Evolutionary conservation across 1,140 invertebrate genomes (phyloP).

Genomic region (Meloidogyne hapla): DNA sequence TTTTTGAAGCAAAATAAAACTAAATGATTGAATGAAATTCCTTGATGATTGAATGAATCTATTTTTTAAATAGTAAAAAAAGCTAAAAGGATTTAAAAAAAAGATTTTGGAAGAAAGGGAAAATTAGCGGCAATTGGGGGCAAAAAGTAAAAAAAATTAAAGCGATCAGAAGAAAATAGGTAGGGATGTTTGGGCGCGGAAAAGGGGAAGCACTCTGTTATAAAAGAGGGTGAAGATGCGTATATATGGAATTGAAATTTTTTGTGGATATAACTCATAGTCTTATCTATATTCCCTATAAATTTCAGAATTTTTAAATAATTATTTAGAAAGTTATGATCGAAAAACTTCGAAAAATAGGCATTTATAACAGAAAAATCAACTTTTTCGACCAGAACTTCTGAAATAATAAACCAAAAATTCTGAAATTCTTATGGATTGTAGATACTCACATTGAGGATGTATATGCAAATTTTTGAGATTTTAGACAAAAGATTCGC

Average conservation of each 20-base stretch:
- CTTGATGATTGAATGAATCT: not conserved
- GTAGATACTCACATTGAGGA: too few species aligned
- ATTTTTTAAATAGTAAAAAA: not conserved
- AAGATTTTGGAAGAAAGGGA: not conserved
- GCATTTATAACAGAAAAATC: too few species aligned
- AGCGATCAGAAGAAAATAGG: not conserved
- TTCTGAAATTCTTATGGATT: too few species aligned
- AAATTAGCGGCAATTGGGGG: not conserved
- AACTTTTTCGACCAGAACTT: too few species aligned
- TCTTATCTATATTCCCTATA: not conserved
- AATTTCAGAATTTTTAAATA: not conserved
- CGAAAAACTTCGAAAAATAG: too few species aligned
- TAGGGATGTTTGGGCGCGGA: not conserved
- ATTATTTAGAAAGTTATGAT: too few species aligned
- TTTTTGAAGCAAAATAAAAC: not conserved
- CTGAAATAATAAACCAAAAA: too few species aligned
- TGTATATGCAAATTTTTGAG: too few species aligned
- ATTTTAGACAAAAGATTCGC: too few species aligned
- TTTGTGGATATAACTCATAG: not conserved
- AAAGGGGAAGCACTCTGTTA: not conserved
- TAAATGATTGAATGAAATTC: constrained; percentile 6
- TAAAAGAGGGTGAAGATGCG: not conserved
- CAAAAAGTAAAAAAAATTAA: not conserved
- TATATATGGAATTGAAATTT: not conserved
- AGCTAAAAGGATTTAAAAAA: not conserved